A percentile compares a stretch with the other conserved stretches of the same genome.
Evolutionary conservation across 2,888 invertebrate species (phyloP).

Genomic region (Cephus rjabovi): DNA sequence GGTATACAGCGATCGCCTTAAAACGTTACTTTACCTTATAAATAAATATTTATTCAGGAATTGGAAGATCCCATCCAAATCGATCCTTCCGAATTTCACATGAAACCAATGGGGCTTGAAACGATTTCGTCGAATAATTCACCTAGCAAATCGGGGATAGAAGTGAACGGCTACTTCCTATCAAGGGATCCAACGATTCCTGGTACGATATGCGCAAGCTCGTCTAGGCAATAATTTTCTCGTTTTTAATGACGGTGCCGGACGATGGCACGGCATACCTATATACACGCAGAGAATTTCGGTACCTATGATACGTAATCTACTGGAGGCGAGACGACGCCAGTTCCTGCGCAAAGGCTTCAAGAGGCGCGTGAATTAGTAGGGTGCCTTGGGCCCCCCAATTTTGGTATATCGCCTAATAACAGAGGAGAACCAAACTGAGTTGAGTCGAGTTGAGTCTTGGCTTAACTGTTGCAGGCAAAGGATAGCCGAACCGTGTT

Average conservation of each 20-base stretch:
- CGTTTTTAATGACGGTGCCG: conserved; percentile 25
- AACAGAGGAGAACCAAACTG: conserved; percentile 49
- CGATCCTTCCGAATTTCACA: background rate
- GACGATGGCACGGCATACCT: conserved; percentile 4
- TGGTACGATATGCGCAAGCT: background rate
- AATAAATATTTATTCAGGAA: background rate
- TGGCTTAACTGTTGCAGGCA: background rate
- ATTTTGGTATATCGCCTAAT: conserved; percentile 64
- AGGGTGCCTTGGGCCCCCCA: conserved; percentile 53
- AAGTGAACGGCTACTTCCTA: background rate
- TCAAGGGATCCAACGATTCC: background rate
- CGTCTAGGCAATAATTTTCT: conserved; percentile 28
- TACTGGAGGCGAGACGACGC: conserved; percentile 2
- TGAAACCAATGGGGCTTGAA: background rate
- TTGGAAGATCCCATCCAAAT: background rate
- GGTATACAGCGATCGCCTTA: background rate
- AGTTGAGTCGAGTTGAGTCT: conserved; percentile 10
- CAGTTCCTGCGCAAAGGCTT: conserved; percentile 22
- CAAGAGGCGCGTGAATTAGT: conserved; percentile 54
- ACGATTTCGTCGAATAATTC: background rate
- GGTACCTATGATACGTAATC: background rate
- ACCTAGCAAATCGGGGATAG: background rate
- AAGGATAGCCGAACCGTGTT: background rate
- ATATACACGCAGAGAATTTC: background rate
- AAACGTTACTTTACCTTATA: background rate